Conservation (phyloP, 2,888 invertebrate genomes). For the Aleiodes leptofemur region DNA sequence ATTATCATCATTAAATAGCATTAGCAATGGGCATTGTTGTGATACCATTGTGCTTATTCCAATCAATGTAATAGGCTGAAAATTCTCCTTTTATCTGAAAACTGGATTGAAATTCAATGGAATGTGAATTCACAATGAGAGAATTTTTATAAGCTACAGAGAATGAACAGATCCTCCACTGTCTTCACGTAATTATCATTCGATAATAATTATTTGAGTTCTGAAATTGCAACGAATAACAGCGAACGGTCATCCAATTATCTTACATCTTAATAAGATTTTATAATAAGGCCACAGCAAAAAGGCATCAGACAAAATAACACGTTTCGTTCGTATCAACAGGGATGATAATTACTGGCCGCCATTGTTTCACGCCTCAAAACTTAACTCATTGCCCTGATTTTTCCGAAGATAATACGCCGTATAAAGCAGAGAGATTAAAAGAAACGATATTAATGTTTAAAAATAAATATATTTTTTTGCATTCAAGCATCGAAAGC, state of each 20-base stretch:
- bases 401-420: not conserved
- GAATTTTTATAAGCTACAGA: too few species aligned
- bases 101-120: too few species aligned
- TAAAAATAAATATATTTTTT: not conserved
- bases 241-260: conserved; percentile 53
- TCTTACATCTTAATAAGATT: conserved; percentile 63
- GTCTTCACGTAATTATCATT: conserved; percentile 45
- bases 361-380: conserved; percentile 59
- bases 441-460: not conserved
- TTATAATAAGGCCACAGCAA: conserved; percentile 62
- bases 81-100: too few species aligned
- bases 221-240: conserved; percentile 56
- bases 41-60: too few species aligned
- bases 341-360: conserved; percentile 56
- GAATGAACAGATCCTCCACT: too few species aligned
- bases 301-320: conserved; percentile 60
- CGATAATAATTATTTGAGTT: conserved; percentile 55
- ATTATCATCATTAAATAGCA: too few species aligned
- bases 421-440: not conserved
- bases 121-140: too few species aligned
- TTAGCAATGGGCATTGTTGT: too few species aligned
- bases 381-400: not conserved
- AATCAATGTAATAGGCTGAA: too few species aligned
- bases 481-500: too few species aligned
- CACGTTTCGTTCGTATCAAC: conserved; percentile 57